Conservation (phyloP, 2,797 vertebrate species). For the Channa striata region DNA sequence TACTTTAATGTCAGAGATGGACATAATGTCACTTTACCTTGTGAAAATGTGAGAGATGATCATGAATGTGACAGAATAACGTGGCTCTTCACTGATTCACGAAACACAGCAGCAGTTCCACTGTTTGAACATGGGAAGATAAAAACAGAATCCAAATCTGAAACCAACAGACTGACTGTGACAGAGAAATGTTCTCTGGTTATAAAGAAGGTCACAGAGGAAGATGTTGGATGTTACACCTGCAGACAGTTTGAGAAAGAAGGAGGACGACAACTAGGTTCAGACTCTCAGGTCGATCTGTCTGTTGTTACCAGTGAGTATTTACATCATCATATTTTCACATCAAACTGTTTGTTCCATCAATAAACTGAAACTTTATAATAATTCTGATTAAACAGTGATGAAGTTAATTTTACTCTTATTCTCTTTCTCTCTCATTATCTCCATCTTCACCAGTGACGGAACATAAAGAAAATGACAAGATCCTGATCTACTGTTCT, state of each 20-base stretch:
- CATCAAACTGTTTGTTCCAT: too few relatives aligned
- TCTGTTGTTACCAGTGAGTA: constrained; percentile 20
- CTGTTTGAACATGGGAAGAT: too few relatives aligned
- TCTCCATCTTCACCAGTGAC: too few relatives aligned
- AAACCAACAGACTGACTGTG: constrained; percentile 3
- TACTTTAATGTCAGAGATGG: background rate
- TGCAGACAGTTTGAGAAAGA: background rate
- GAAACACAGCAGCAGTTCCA: rapidly evolving
- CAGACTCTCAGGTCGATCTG: background rate
- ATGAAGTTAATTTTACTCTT: too few relatives aligned
- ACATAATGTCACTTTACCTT: constrained; percentile 6
- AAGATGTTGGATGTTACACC: constrained; percentile 5
- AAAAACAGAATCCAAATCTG: too few relatives aligned
- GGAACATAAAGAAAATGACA: too few relatives aligned
- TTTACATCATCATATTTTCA: background rate
- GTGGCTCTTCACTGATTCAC: too few relatives aligned
- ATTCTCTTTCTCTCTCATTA: too few relatives aligned
- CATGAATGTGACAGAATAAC: background rate
- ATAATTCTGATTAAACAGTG: too few relatives aligned
- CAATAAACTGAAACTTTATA: too few relatives aligned
- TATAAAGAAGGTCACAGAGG: background rate
- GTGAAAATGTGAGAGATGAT: background rate
- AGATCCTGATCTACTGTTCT: too few relatives aligned
- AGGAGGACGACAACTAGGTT: too few relatives aligned
- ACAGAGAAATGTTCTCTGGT: constrained; percentile 27